A percentile compares a stretch with the other conserved stretches of the same genome.
Conservation (phyloP, 2,113 vertebrate genomes). For the Athene noctua region DNA sequence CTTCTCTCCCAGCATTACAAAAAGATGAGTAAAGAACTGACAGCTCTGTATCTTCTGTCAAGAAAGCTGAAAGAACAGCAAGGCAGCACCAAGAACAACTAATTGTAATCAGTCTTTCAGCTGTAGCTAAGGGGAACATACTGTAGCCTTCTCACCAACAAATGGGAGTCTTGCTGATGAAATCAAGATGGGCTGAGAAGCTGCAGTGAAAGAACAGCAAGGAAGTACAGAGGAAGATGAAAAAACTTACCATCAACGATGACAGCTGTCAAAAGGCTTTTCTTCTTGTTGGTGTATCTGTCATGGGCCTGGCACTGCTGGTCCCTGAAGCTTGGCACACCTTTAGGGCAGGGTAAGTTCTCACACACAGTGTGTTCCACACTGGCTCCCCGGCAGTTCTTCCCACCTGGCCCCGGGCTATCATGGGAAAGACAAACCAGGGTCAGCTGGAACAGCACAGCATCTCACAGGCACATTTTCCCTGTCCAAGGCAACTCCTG, state of each 20-base stretch:
- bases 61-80: background rate
- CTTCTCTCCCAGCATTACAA: background rate
- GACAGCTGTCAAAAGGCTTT: constrained; percentile 84
- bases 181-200: background rate
- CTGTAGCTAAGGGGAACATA: background rate
- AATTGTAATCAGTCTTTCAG: background rate
- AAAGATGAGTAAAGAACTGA: background rate
- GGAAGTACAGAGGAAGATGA: background rate
- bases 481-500: background rate
- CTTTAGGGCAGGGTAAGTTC: constrained; percentile 87
- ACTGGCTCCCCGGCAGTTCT: constrained; percentile 82
- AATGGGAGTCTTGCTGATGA: background rate
- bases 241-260: constrained; percentile 79
- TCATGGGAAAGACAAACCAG: background rate
- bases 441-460: background rate
- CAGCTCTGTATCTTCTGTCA: background rate
- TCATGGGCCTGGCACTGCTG: constrained; percentile 93
- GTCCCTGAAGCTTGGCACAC: constrained; percentile 89
- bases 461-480: background rate
- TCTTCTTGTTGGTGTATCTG: constrained; percentile 82
- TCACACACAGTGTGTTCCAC: constrained; percentile 95
- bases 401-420: constrained; percentile 90
- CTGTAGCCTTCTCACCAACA: background rate
- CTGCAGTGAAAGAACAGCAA: background rate
- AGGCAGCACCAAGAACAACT: background rate